phyloP scores from a whole-genome alignment of 2,113 vertebrate genomes.

The Gobio gobio region DNA sequence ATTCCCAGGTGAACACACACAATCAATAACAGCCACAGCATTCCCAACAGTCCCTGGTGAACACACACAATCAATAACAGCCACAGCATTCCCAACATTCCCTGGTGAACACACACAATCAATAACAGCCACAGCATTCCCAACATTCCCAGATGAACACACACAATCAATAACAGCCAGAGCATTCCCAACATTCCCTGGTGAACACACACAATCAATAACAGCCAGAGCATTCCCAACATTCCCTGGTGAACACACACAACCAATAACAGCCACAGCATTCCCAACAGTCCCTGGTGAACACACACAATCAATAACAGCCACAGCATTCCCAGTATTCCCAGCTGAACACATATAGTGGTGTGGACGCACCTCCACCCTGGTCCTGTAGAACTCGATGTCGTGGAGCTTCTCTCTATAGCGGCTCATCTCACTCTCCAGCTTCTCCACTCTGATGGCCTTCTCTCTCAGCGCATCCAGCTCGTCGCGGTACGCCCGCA shows the following conservation, averaged over 20 bases:
- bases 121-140: background rate
- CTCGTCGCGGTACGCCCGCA: conserved; percentile 94
- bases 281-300: background rate
- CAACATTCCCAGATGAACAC: background rate
- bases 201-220: background rate
- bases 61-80: background rate
- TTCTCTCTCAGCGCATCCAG: conserved; percentile 94
- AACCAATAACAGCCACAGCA: background rate
- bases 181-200: background rate
- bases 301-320: background rate
- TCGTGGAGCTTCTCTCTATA: conserved; percentile 95
- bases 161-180: background rate
- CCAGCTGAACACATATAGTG: background rate
- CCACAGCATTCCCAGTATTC: background rate
- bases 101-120: background rate
- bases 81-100: background rate
- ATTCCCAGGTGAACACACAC: background rate
- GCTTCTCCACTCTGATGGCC: conserved; percentile 92
- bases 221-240: background rate
- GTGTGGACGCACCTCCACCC: conserved; percentile 85
- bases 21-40: background rate
- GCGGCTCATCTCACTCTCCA: conserved; percentile 93
- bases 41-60: background rate
- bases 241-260: background rate
- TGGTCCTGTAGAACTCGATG: conserved; percentile 97